These are phyloP conservation scores for Embiotoca jacksoni DNA, from an alignment of 2,113 vertebrate genomes.

Conservation along the genomic window DNA sequence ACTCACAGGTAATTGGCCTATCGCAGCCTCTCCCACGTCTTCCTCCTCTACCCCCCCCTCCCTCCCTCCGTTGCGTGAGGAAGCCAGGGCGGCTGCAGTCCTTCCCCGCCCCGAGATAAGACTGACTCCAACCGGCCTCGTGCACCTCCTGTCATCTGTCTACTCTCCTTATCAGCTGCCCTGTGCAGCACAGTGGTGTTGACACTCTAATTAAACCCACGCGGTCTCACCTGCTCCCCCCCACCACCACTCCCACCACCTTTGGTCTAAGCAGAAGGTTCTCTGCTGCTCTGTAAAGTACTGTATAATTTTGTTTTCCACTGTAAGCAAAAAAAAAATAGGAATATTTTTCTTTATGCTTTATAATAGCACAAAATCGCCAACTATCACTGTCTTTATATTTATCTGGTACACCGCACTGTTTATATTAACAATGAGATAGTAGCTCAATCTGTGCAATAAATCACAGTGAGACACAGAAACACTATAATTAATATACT, in stretches of 20 bases:
- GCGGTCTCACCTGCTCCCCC: constrained; percentile 63
- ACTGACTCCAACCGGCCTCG: constrained; percentile 83
- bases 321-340: background rate
- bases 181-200: constrained; percentile 63
- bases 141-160: constrained; percentile 87
- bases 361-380: constrained; percentile 19
- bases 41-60: constrained; percentile 46
- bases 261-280: constrained; percentile 39
- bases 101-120: constrained; percentile 84
- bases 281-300: background rate
- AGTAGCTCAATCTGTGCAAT: constrained; percentile 2
- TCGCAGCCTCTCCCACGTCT: constrained; percentile 58
- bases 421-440: constrained; percentile 6
- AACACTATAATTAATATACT: no score
- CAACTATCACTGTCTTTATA: constrained; percentile 33
- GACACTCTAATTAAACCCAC: constrained; percentile 82
- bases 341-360: constrained; percentile 3
- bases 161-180: constrained; percentile 82
- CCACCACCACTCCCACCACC: constrained; percentile 8
- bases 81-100: constrained; percentile 80
- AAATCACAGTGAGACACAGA: background rate
- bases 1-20: constrained; percentile 80
- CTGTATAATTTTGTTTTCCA: constrained; percentile 14
- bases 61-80: constrained; percentile 79
- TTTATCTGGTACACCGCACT: constrained; percentile 13